Evolutionary conservation across 2,888 invertebrate genomes (phyloP).

Genomic region (Cheilosia grossa): DNA sequence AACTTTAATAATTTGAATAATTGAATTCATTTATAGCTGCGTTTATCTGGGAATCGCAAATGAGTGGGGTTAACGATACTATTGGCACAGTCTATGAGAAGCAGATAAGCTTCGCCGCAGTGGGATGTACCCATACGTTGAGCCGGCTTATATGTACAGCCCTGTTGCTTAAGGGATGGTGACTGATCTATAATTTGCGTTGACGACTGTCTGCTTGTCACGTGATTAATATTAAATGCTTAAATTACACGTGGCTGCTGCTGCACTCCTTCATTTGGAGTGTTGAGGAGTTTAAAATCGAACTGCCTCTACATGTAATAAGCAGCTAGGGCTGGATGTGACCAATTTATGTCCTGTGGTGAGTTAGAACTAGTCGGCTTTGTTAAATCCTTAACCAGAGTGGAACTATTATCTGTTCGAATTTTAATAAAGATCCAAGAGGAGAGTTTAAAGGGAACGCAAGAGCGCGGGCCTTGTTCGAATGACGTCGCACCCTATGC

Average conservation of each 20-base stretch:
- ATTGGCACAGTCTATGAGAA: background rate
- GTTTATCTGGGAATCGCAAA: conserved; percentile 38
- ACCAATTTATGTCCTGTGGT: background rate
- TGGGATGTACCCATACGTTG: background rate
- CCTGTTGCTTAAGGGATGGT: background rate
- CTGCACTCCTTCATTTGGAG: background rate
- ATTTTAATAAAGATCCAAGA: conserved; percentile 14
- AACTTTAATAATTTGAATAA: conserved; percentile 65
- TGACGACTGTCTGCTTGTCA: conserved; percentile 8
- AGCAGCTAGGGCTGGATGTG: no score
- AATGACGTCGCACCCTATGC: conserved; percentile 8
- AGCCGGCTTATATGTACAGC: conserved; percentile 30
- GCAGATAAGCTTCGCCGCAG: conserved; percentile 36
- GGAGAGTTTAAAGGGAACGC: background rate
- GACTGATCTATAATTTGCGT: conserved; percentile 23
- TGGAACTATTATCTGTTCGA: background rate
- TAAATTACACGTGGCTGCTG: conserved; percentile 3
- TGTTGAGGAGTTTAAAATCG: background rate
- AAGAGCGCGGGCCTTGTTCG: background rate
- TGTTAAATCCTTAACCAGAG: background rate
- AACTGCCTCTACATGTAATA: background rate
- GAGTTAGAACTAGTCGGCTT: background rate
- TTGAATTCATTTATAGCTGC: conserved; percentile 67
- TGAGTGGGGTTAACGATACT: background rate
- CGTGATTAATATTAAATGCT: conserved; percentile 28